phyloP scores from a whole-genome alignment of 2,113 vertebrate genomes.

The Sturnus vulgaris region DNA sequence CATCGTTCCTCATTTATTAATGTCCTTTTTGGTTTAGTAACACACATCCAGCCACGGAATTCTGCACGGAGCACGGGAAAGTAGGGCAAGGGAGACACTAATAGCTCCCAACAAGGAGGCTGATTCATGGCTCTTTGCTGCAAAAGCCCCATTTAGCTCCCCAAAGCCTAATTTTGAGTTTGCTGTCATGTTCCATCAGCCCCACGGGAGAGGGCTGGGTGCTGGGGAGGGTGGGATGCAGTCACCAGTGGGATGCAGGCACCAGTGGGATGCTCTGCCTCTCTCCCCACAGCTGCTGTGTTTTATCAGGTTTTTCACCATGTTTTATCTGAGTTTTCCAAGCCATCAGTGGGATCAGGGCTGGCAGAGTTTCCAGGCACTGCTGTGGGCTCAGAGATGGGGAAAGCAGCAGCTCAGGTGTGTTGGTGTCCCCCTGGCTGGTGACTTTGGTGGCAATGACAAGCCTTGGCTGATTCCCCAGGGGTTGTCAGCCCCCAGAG shows the following conservation, averaged over 20 bases:
- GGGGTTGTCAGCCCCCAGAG: not conserved
- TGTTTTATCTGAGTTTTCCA: not conserved
- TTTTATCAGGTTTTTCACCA: not conserved
- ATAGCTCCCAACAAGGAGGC: not conserved
- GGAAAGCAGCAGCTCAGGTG: not conserved
- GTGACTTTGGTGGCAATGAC: not conserved
- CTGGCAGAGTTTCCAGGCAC: not conserved
- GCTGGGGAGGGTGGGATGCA: not conserved
- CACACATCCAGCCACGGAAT: not conserved
- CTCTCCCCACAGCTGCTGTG: not conserved
- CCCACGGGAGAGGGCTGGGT: not conserved
- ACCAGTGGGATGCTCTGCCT: not conserved
- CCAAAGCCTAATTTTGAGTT: not conserved
- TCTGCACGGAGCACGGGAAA: not conserved
- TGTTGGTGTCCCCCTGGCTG: accelerated
- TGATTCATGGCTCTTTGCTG: not conserved
- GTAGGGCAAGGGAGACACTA: not conserved
- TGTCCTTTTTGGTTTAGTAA: not conserved
- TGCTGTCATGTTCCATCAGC: not conserved
- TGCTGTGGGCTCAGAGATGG: not conserved
- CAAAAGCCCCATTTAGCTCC: not conserved
- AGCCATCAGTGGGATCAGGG: not conserved
- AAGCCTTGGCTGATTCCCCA: not conserved
- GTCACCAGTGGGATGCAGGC: not conserved
- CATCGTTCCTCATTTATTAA: not conserved